phyloP scores from a whole-genome alignment of 2,888 invertebrate species.

The Monopis laevigella region DNA sequence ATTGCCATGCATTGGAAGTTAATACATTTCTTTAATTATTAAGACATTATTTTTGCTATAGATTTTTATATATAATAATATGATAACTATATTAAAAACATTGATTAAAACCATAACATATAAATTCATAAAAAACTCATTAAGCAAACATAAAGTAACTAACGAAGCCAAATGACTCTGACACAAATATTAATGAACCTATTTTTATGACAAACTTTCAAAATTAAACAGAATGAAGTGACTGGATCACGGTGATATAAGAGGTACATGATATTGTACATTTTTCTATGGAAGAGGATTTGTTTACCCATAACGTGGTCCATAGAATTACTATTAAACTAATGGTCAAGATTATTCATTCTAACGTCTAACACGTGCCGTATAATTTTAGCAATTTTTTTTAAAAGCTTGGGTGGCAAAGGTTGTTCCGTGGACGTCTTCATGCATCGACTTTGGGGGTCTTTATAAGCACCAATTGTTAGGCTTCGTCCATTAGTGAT shows the following conservation, averaged over 20 bases:
- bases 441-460: conserved; percentile 27
- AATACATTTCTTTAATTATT: too few relatives aligned
- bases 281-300: conserved; percentile 3
- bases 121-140: too few relatives aligned
- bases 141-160: conserved; percentile 4
- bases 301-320: conserved; percentile 1
- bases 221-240: neutral
- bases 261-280: neutral
- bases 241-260: neutral
- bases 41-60: too few relatives aligned
- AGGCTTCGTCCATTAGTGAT: too few relatives aligned
- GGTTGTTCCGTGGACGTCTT: conserved; percentile 33
- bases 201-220: conserved; percentile 4
- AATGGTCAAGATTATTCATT: conserved; percentile 50
- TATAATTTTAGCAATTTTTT: conserved; percentile 56
- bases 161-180: conserved; percentile 1
- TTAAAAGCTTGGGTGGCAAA: conserved; percentile 40
- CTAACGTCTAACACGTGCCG: conserved; percentile 26
- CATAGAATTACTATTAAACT: conserved; percentile 33
- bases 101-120: too few relatives aligned
- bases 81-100: too few relatives aligned
- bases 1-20: too few relatives aligned
- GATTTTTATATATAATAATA: too few relatives aligned
- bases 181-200: neutral
- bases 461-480: too few relatives aligned